Conservation (phyloP, 2,113 vertebrate species). For the Pagrus major region DNA sequence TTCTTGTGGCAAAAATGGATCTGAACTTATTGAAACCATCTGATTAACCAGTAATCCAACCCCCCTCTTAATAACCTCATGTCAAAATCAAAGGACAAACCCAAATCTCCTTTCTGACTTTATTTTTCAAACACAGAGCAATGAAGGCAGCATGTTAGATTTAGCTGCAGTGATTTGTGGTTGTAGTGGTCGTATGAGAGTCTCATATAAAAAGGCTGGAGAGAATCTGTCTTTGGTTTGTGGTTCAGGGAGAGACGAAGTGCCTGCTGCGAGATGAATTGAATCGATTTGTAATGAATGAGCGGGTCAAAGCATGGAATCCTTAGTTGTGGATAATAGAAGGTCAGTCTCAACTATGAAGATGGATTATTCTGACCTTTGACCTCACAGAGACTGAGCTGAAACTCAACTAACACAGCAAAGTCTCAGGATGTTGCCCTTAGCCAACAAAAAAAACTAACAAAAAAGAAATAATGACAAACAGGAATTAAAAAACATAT, state of each 20-base stretch:
- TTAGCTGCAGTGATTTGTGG: slow-evolving; percentile 53
- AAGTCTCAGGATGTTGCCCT: background rate
- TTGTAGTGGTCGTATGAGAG: slow-evolving; percentile 23
- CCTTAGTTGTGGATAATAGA: slow-evolving; percentile 28
- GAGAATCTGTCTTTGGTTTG: slow-evolving; percentile 59
- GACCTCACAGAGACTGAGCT: slow-evolving; percentile 33
- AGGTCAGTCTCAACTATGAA: background rate
- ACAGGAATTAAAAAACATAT: too few species aligned
- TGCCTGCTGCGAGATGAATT: slow-evolving; percentile 27
- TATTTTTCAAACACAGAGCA: background rate
- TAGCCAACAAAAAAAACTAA: background rate
- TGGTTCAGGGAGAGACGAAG: slow-evolving; percentile 39
- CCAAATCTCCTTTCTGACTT: background rate
- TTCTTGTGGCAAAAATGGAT: background rate
- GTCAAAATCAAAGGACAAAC: slow-evolving; percentile 11
- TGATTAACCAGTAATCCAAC: background rate
- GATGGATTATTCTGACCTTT: slow-evolving; percentile 39
- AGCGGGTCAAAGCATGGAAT: slow-evolving; percentile 31
- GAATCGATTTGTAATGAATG: slow-evolving; percentile 56
- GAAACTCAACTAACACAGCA: background rate
- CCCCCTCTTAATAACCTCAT: background rate
- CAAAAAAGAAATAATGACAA: background rate
- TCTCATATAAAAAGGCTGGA: slow-evolving; percentile 29
- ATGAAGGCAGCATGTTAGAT: slow-evolving; percentile 37
- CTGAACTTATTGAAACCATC: background rate